phyloP scores from a whole-genome alignment of 2,888 invertebrate genomes.

The Archips xylosteana region DNA sequence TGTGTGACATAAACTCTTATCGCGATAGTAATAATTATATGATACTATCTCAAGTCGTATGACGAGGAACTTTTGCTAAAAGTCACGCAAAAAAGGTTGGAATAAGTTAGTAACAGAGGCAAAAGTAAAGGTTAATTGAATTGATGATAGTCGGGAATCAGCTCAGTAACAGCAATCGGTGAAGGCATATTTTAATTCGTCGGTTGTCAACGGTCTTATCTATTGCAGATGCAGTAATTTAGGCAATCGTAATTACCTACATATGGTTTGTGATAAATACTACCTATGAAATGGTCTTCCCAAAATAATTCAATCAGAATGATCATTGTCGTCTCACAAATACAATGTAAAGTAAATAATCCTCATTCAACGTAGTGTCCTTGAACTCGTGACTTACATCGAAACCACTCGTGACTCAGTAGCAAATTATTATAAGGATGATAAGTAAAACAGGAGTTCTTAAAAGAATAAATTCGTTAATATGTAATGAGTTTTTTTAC shows the following conservation, averaged over 20 bases:
- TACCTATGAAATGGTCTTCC: conserved; percentile 7
- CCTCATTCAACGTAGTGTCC: conserved; percentile 35
- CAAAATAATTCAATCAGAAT: conserved; percentile 4
- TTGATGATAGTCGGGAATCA: neutral
- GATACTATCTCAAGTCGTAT: conserved; percentile 11
- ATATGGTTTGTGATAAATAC: conserved; percentile 20
- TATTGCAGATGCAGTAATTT: conserved; percentile 31
- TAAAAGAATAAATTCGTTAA: conserved; percentile 16
- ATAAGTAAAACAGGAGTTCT: conserved; percentile 42
- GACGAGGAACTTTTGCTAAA: neutral
- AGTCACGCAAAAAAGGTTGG: neutral
- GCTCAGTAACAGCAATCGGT: conserved; percentile 20
- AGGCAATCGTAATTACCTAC: conserved; percentile 18
- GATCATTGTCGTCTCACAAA: conserved; percentile 8
- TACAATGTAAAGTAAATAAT: conserved; percentile 25
- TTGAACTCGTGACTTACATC: conserved; percentile 49
- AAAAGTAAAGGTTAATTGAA: neutral
- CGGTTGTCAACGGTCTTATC: conserved; percentile 26
- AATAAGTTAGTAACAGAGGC: neutral
- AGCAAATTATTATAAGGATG: conserved; percentile 44
- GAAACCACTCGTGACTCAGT: conserved; percentile 47
- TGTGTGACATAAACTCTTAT: conserved; percentile 24
- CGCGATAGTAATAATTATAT: conserved; percentile 2
- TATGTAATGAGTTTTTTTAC: conserved; percentile 21
- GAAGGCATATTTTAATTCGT: neutral